Evolutionary conservation across 2,797 vertebrate genomes (phyloP).

Genomic region (Zenarchopterus dispar): DNA sequence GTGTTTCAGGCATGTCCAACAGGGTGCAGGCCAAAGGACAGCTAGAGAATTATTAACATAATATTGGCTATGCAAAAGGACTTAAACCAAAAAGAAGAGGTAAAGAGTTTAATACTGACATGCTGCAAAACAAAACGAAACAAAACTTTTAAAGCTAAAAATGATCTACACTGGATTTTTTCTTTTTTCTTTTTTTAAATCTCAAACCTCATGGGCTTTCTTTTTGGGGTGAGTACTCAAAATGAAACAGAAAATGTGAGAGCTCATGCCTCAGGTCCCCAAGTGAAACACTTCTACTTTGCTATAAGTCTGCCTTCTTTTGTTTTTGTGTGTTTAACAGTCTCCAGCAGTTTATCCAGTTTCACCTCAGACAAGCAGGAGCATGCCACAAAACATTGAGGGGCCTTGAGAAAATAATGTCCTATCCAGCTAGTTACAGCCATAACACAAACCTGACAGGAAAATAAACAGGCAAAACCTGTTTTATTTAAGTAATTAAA

Average conservation of each 20-base stretch:
- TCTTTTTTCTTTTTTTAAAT: too few relatives aligned
- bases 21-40: too few relatives aligned
- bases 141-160: too few relatives aligned
- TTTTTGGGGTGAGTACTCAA: too few relatives aligned
- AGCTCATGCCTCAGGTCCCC: background rate
- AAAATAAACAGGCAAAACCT: background rate
- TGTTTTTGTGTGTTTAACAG: background rate
- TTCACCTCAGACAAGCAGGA: slow-evolving; percentile 42
- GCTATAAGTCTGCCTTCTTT: background rate
- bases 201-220: too few relatives aligned
- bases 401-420: slow-evolving; percentile 3
- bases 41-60: too few relatives aligned
- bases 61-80: too few relatives aligned
- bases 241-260: background rate
- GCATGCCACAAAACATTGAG: slow-evolving; percentile 33
- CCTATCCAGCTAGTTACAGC: slow-evolving; percentile 6
- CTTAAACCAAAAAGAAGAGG: too few relatives aligned
- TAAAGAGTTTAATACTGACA: too few relatives aligned
- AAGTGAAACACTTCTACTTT: background rate
- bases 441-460: slow-evolving; percentile 6
- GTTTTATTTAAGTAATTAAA: background rate
- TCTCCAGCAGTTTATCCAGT: slow-evolving; percentile 23
- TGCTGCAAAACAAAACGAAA: too few relatives aligned
- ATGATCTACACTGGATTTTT: too few relatives aligned
- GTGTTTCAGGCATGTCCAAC: too few relatives aligned